Conservation (phyloP, 2,888 invertebrate species). For the Physocephala rufipes region DNA sequence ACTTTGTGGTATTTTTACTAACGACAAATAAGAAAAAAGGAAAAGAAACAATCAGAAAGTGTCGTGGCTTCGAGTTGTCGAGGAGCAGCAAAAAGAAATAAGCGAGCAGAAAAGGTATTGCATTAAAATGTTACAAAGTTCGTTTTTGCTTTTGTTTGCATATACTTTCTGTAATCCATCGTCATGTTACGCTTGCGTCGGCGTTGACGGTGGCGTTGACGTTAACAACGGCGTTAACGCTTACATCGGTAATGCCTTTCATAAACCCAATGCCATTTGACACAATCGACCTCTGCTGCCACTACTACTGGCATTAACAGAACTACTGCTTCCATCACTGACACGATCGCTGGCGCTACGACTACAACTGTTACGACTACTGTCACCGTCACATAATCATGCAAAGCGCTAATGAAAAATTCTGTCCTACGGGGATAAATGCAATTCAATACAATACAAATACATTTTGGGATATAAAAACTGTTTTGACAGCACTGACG, state of each 20-base stretch:
- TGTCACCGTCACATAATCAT: conserved; percentile 10
- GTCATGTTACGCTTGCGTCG: background rate
- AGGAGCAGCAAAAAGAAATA: background rate
- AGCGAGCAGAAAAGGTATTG: background rate
- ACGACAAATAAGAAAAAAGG: background rate
- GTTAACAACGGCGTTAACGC: no score
- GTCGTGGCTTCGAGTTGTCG: no score
- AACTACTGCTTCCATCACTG: background rate
- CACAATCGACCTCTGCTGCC: no score
- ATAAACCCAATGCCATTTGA: no score
- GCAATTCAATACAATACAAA: conserved; percentile 18
- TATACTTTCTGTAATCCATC: background rate
- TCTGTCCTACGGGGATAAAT: conserved; percentile 18
- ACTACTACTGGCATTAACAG: conserved; percentile 9
- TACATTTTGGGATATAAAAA: background rate
- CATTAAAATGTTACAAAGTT: background rate
- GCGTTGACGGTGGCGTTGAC: background rate
- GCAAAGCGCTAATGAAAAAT: conserved; percentile 35
- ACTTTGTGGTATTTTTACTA: conserved; percentile 14
- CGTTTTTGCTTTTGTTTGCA: background rate
- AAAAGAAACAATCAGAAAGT: background rate
- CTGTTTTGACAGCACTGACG: no score
- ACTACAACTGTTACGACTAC: background rate
- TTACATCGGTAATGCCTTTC: background rate
- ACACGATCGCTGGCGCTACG: background rate